Conservation (phyloP, 2,797 vertebrate species). For the Coendou prehensilis region DNA sequence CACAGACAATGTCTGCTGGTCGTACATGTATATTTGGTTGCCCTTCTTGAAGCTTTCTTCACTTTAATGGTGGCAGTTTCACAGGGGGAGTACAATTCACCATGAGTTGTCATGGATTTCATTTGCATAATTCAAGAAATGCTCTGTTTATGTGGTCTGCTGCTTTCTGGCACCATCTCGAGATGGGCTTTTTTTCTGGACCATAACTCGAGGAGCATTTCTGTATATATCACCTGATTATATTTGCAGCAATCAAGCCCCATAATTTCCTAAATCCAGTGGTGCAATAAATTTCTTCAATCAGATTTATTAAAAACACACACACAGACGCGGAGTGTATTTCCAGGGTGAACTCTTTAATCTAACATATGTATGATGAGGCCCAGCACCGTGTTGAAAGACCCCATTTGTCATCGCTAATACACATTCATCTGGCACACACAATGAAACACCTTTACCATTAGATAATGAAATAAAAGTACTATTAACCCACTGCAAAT, state of each 20-base stretch:
- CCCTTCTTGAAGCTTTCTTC: slow-evolving; percentile 46
- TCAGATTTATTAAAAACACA: slow-evolving; percentile 86
- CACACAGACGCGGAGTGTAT: slow-evolving; percentile 75
- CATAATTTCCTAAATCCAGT: slow-evolving; percentile 84
- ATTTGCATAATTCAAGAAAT: slow-evolving; percentile 85
- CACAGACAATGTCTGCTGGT: slow-evolving; percentile 25
- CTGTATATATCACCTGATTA: slow-evolving; percentile 83
- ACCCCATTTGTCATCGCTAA: slow-evolving; percentile 82
- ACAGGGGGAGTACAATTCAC: slow-evolving; percentile 74
- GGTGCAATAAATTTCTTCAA: slow-evolving; percentile 84
- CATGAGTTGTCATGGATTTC: slow-evolving; percentile 70
- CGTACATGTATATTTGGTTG: slow-evolving; percentile 37
- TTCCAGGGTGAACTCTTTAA: slow-evolving; percentile 85
- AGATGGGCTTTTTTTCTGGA: slow-evolving; percentile 76
- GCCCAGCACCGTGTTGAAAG: slow-evolving; percentile 67
- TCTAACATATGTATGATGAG: slow-evolving; percentile 80
- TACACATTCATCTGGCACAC: slow-evolving; percentile 81
- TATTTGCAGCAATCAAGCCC: slow-evolving; percentile 83
- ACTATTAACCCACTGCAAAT: slow-evolving; percentile 84
- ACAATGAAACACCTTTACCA: slow-evolving; percentile 84
- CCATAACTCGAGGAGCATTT: slow-evolving; percentile 80
- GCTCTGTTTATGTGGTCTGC: slow-evolving; percentile 81
- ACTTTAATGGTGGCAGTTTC: slow-evolving; percentile 67
- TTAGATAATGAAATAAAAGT: slow-evolving; percentile 86
- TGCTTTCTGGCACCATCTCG: slow-evolving; percentile 61